These are phyloP conservation scores for Herpailurus yagouaroundi DNA, from an alignment of 2,113 vertebrate genomes.

Conservation along the genomic window DNA sequence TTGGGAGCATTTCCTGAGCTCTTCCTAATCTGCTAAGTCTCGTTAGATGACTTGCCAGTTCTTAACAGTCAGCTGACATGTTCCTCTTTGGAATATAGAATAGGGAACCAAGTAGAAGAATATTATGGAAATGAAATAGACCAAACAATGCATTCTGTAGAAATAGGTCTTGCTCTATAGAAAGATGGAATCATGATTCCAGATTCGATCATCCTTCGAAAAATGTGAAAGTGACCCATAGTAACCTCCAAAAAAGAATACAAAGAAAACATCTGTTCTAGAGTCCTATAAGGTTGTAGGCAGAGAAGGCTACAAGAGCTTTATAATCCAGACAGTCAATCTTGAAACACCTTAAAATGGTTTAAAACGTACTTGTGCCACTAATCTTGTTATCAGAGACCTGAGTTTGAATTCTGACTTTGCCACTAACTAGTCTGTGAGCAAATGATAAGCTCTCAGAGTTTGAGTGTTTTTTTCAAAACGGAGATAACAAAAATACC, in stretches of 20 bases:
- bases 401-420: not conserved
- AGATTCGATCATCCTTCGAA: not conserved
- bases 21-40: slow-evolving; percentile 6
- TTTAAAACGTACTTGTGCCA: not conserved
- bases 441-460: not conserved
- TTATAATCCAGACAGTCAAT: not conserved
- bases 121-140: slow-evolving; percentile 39
- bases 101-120: not conserved
- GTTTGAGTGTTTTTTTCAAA: not conserved
- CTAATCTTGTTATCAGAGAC: not conserved
- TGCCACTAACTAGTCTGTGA: not conserved
- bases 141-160: not conserved
- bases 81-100: not conserved
- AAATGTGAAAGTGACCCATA: not conserved
- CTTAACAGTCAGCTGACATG: not conserved
- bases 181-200: not conserved
- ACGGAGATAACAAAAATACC: not conserved
- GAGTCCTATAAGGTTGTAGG: not conserved
- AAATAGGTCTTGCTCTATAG: not conserved
- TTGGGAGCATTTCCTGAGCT: not conserved
- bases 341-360: not conserved
- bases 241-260: not conserved
- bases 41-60: not conserved
- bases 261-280: not conserved
- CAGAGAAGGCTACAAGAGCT: not conserved